Conservation (phyloP, 2,888 invertebrate genomes). For the Catonia carolina region DNA sequence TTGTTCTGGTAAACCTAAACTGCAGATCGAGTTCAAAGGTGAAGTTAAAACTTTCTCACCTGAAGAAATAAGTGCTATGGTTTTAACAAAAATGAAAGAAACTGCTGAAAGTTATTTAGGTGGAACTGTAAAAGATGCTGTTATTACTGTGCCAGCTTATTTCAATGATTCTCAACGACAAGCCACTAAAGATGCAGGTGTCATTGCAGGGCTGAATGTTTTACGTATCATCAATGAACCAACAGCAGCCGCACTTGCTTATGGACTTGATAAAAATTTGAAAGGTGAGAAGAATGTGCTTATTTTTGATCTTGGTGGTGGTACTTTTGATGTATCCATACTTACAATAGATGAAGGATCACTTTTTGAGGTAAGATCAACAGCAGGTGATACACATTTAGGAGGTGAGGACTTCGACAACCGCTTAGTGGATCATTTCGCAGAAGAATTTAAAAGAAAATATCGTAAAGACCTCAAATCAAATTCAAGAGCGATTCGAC, state of each 20-base stretch:
- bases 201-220: conserved; percentile 78
- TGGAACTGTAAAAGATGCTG: conserved; percentile 56
- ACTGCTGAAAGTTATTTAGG: conserved; percentile 59
- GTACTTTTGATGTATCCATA: conserved; percentile 74
- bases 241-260: conserved; percentile 80
- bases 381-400: conserved; percentile 77
- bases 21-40: conserved; percentile 58
- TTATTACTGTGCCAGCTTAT: conserved; percentile 75
- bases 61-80: conserved; percentile 65
- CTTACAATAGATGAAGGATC: conserved; percentile 59
- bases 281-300: conserved; percentile 69
- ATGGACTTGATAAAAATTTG: conserved; percentile 52
- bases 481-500: conserved; percentile 45
- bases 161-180: conserved; percentile 60
- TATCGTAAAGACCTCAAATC: conserved; percentile 45
- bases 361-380: conserved; percentile 61
- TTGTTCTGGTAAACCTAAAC: conserved; percentile 59
- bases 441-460: conserved; percentile 51
- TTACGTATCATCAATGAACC: conserved; percentile 86
- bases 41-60: conserved; percentile 57
- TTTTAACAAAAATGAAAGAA: conserved; percentile 54
- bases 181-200: conserved; percentile 81
- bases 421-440: conserved; percentile 52
- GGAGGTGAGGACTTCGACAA: conserved; percentile 62
- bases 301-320: conserved; percentile 66